These are phyloP conservation scores for Antheraea yamamai DNA, from an alignment of 2,888 invertebrate species.

Conservation along the genomic window DNA sequence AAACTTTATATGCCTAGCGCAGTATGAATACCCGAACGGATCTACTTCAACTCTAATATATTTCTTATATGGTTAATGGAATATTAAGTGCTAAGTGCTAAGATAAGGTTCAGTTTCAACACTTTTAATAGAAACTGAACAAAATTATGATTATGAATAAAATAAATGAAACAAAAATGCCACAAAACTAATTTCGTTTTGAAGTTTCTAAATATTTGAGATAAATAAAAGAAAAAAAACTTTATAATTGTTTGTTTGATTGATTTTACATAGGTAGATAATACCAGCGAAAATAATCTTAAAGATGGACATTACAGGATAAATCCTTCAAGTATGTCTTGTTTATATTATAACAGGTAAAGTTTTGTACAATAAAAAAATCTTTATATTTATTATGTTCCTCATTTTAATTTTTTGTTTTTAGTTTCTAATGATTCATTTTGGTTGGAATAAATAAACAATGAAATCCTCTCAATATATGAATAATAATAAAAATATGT, in stretches of 20 bases:
- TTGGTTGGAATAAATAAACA: neutral
- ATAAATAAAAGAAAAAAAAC: neutral
- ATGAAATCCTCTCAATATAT: neutral
- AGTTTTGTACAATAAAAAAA: neutral
- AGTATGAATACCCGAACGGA: slow-evolving; percentile 17
- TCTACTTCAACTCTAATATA: slow-evolving; percentile 6
- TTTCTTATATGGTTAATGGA: slow-evolving; percentile 11
- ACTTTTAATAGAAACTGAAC: neutral
- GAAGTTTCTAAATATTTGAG: neutral
- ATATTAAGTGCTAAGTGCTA: neutral
- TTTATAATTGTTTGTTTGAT: too few relatives aligned
- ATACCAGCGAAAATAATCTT: neutral
- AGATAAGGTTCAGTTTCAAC: neutral
- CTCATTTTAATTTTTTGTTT: neutral
- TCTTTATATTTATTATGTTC: neutral
- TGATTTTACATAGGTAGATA: too few relatives aligned
- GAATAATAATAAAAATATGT: neutral
- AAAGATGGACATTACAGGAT: neutral
- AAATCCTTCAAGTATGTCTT: neutral
- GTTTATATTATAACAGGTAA: neutral
- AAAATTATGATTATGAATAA: neutral
- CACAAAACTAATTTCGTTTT: neutral
- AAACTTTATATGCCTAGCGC: slow-evolving; percentile 23
- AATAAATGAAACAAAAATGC: neutral
- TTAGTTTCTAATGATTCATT: neutral